Evolutionary conservation across 2,888 invertebrate species (phyloP), one percentile per base, ranked within the genome.

Genomic region (Laspeyria flexula): DNA sequence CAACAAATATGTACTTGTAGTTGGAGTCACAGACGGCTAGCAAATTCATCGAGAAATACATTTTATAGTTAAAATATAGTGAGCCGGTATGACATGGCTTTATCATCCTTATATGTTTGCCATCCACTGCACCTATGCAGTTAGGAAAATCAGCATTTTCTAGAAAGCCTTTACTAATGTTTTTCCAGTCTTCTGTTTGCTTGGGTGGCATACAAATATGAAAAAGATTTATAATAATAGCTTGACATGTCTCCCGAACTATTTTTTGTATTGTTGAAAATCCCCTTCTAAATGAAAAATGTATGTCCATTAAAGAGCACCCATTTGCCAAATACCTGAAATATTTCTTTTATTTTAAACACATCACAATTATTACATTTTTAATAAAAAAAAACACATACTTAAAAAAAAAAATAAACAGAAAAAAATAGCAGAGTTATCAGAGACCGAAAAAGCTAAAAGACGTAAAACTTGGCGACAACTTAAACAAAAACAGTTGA

Each of bases 121-220:
- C 62, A 11, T 64, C 66, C 39, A 49, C 18, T 51, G 60, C 62
- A 25, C 65, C 62, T 13, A 65, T 15, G 25, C 56, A 62, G 37
- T 65, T 27, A 13, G 68, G 55, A 54, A 65, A 68, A 48, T 64
- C 21, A 12, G 58, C 48, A 43, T 62, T 48, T 50, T 48, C 41
- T 37, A 43, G 39, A 54, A 56, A 62, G 46, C 43, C 48, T 50
- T 59, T 50, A 44, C 18, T 31, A 15, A 55, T 55, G 40, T 57
- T 50, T 48, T 46, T 33, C 51, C 44, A 56, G 40, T 62, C 48
- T 55, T 55, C 42, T 42, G 45, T 46, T 40, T 49, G 46, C 40
- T 45, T 60, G 55, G 62, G 58, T 56, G 59, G 62, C 56, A 56
- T 62, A 48, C 53, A 62, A 61, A 61, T 55, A 50, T 55, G n/a